Percentiles rank a stretch among this genome's conserved stretches.
These are phyloP conservation scores for Loris lydekkerianus DNA, from an alignment of 2,797 vertebrate species.

Conservation along the genomic window DNA sequence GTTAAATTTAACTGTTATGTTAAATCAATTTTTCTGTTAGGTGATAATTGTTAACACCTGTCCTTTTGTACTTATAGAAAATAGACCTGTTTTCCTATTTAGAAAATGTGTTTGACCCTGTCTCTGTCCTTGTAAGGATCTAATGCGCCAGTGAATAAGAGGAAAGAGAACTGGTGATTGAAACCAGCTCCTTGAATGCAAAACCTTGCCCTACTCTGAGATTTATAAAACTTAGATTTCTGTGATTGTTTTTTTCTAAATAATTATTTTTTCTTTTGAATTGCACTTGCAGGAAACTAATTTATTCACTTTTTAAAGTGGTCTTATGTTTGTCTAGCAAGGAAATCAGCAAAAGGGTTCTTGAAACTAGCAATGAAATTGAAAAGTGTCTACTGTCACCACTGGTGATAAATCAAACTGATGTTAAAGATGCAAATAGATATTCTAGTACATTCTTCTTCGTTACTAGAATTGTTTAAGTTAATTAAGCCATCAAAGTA, in stretches of 20 bases:
- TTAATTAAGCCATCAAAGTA: constrained; percentile 77
- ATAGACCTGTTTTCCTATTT: constrained; percentile 27
- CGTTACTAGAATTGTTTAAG: constrained; percentile 75
- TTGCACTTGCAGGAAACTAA: constrained; percentile 66
- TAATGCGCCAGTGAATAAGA: constrained; percentile 48
- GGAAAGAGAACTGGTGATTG: constrained; percentile 52
- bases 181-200: constrained; percentile 41
- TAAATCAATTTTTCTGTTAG: background rate
- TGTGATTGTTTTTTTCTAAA: background rate
- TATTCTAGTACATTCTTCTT: constrained; percentile 66
- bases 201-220: constrained; percentile 39
- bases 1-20: constrained; percentile 18
- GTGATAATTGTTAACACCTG: background rate
- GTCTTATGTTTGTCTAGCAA: constrained; percentile 79
- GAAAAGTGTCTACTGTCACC: constrained; percentile 73
- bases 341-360: constrained; percentile 80
- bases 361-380: constrained; percentile 73
- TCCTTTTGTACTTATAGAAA: constrained; percentile 11
- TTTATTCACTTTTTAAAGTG: constrained; percentile 78
- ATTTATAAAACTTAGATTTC: constrained; percentile 63
- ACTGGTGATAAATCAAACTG: constrained; percentile 78
- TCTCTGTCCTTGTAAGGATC: constrained; percentile 25
- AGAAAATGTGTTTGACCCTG: constrained; percentile 35
- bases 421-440: constrained; percentile 78
- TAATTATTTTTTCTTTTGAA: constrained; percentile 68